Evolutionary conservation across 2,113 vertebrate species (phyloP), one percentile per base, ranked within the genome.

Genomic region (Corydoras maculifer): DNA sequence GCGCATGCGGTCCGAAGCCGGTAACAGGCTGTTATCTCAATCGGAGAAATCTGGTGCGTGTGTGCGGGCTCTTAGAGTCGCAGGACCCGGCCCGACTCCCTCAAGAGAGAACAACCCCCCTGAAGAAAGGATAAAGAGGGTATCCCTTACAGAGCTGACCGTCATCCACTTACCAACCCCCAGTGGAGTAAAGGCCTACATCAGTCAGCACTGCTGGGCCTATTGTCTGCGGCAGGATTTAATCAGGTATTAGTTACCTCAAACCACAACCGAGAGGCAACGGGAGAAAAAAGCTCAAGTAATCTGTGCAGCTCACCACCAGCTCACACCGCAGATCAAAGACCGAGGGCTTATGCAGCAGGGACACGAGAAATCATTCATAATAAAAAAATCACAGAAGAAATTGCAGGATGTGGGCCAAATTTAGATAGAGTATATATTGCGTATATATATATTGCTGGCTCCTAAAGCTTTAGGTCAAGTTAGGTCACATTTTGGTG

Each of bases 131-230:
- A 95, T 95, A 92, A 95, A 95, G 91, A 91, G 90, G 90, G 92
- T 94, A 94, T 97, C 93, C 91, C 93, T 99, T 97, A 98, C 94
- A 93, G 90, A 92, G 90, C 91, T 92, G 86, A 93, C 94, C 93
- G 92, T 92, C 91, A 93, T 87, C 90, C 93, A 90, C 91, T 84
- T 82, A 72, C 83, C 81, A 75, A 80, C 85, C 80, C 86, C 91
- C 92, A 91, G 93, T 84, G 86, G 90, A 90, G 90, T 91, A 88
- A 82, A 86, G 90, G 91, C 91, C 72, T 90, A 91, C 92, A 96
- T 94, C 92, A 93, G 94, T 93, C 90, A 92, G 89, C 87, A 90
- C 90, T 90, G 86, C 62, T 6, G 83, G 90, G 92, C 91, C 91
- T 92, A 91, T 92, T 90, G 93, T 89, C 83, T 87, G 90, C 90